Evolutionary conservation across 1,140 invertebrate species (phyloP).

Genomic region (Tetramorium simillimum): DNA sequence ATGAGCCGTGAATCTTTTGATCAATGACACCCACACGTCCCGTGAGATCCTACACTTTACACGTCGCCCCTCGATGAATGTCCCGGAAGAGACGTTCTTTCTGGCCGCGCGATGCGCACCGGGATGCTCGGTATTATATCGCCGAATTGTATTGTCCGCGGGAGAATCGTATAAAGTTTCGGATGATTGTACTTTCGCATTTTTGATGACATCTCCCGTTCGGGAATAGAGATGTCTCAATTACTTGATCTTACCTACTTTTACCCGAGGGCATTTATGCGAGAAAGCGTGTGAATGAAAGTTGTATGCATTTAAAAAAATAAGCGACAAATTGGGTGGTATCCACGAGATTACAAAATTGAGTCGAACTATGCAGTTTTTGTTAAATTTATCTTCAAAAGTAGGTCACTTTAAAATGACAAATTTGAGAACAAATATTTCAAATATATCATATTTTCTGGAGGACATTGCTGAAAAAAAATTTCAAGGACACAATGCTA

Average conservation of each 20-base stretch:
- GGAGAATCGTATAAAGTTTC: constrained; percentile 68
- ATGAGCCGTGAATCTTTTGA: constrained; percentile 32
- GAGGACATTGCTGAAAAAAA: background rate
- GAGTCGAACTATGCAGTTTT: background rate
- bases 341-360: background rate
- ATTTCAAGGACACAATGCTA: background rate
- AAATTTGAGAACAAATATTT: background rate
- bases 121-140: constrained; percentile 68
- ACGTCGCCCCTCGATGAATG: constrained; percentile 59
- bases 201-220: constrained; percentile 57
- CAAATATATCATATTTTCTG: background rate
- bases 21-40: constrained; percentile 58
- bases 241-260: constrained; percentile 66
- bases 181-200: constrained; percentile 66
- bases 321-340: constrained; percentile 8
- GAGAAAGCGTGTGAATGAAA: constrained; percentile 29
- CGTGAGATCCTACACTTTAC: constrained; percentile 68
- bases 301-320: background rate
- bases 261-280: constrained; percentile 47
- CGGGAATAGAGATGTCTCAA: constrained; percentile 66
- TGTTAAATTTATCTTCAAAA: background rate
- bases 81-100: constrained; percentile 70
- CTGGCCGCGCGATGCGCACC: constrained; percentile 52
- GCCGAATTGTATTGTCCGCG: constrained; percentile 54
- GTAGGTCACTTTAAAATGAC: background rate